Evolutionary conservation across 2,113 vertebrate species (phyloP), one percentile per base, ranked within the genome.

Genomic region (Calypte anna): DNA sequence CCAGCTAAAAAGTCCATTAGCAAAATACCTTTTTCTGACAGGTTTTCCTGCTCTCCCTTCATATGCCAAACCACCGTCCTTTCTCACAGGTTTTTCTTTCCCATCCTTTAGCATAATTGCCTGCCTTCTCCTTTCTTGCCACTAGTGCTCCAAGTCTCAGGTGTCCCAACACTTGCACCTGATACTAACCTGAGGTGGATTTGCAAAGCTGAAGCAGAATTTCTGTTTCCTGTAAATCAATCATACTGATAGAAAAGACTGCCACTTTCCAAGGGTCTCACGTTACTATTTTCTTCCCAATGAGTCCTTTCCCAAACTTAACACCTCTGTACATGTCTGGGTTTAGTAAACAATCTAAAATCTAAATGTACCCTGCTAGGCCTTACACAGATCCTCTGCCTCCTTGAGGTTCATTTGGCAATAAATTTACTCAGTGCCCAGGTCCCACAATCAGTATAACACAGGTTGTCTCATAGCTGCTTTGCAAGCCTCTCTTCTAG

Each of bases 191-290:
- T 61, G 43, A 54, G 66, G 12, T 14, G 44, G 54, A 69, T 80
- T 69, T 86, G 23, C 38, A 70, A 86, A 89, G 55, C 18, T 6
- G 5, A 74, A 55, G 22, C 14, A 57, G 59, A 80, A 43, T 59
- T 82, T 19, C 12, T 58, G n/a, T 50, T 89, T 93, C 28, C 58
- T 89, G n/a, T 33, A 90, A 94, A 64, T 19, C 13, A 25, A 36
- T 58, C 19, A 25, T 9, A 59, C 0, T 7, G 22, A 59, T 3
- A 46, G 57, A 64, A 75, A 87, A 88, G 16, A 57, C 21, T 68
- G 28, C 18, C 7, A 13, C 21, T 64, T 69, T 7, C 38, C 46
- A 72, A 80, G 62, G 6, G 28, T 66, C 12, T 88, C 50, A 30
- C 8, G 6, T 30, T 21, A 23, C 38, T 83, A 16, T 69, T 83